Conservation (phyloP, 2,888 invertebrate genomes). For the Prenolepis imparis region DNA sequence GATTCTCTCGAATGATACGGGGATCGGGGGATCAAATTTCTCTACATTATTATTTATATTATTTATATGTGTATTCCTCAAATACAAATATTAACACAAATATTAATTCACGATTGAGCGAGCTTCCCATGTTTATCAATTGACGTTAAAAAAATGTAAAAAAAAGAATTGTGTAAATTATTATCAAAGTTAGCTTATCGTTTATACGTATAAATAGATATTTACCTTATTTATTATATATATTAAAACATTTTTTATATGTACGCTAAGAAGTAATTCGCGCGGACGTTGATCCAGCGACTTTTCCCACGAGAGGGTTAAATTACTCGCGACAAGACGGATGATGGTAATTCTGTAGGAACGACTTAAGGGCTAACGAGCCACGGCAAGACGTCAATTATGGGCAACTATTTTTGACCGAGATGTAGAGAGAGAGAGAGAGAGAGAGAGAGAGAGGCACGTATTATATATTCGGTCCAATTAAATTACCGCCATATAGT, state of each 20-base stretch:
- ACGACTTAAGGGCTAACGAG: conserved; percentile 32
- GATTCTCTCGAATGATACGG: background rate
- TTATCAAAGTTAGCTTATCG: background rate
- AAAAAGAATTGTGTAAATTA: background rate
- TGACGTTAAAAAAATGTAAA: background rate
- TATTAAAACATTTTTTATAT: background rate
- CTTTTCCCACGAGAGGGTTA: conserved; percentile 10
- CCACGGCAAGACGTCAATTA: conserved; percentile 36
- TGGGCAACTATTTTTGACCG: conserved; percentile 35
- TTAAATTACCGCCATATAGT: conserved; percentile 31
- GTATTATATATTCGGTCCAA: conserved; percentile 5
- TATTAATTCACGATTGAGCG: background rate
- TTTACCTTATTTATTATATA: background rate
- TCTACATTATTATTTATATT: conserved; percentile 34
- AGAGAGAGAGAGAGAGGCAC: no score
- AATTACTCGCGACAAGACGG: conserved; percentile 24
- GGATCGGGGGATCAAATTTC: conserved; percentile 25
- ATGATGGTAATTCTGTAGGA: conserved; percentile 12
- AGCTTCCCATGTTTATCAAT: background rate
- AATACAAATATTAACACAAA: background rate
- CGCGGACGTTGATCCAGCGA: background rate
- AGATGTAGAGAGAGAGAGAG: background rate
- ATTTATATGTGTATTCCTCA: background rate
- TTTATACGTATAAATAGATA: background rate
- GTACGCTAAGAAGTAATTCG: background rate